Conservation (phyloP, 2,888 invertebrate species). For the Unio pictorum region DNA sequence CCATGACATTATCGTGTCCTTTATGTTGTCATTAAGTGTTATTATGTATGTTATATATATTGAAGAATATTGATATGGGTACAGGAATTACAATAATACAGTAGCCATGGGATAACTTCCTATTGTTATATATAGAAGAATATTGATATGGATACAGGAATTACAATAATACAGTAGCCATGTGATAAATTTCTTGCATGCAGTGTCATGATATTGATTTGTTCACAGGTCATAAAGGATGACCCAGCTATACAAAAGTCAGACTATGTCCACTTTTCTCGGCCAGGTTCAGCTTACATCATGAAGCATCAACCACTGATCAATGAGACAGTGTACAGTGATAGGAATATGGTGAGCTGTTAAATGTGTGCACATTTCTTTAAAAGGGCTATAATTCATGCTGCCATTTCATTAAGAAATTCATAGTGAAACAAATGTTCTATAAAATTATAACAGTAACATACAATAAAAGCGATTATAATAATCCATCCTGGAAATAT, state of each 20-base stretch:
- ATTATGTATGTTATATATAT: not conserved
- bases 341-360: conserved; percentile 36
- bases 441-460: too few species aligned
- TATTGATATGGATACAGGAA: too few species aligned
- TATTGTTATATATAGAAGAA: not conserved
- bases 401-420: too few species aligned
- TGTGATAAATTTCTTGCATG: not conserved
- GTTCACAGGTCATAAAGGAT: conserved; percentile 42
- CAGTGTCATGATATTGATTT: not conserved
- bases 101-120: not conserved
- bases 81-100: too few species aligned
- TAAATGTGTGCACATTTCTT: not conserved
- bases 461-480: too few species aligned
- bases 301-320: conserved; percentile 47
- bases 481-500: too few species aligned
- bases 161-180: too few species aligned
- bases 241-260: conserved; percentile 45
- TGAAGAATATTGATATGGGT: too few species aligned
- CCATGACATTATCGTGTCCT: not conserved
- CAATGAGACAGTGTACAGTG: conserved; percentile 20
- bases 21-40: not conserved
- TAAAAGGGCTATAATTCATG: too few species aligned
- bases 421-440: too few species aligned
- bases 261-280: conserved; percentile 53
- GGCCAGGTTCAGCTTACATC: conserved; percentile 59